These are phyloP conservation scores for Puffinus mauretanicus DNA, from an alignment of 2,113 vertebrate genomes.

Conservation along the genomic window DNA sequence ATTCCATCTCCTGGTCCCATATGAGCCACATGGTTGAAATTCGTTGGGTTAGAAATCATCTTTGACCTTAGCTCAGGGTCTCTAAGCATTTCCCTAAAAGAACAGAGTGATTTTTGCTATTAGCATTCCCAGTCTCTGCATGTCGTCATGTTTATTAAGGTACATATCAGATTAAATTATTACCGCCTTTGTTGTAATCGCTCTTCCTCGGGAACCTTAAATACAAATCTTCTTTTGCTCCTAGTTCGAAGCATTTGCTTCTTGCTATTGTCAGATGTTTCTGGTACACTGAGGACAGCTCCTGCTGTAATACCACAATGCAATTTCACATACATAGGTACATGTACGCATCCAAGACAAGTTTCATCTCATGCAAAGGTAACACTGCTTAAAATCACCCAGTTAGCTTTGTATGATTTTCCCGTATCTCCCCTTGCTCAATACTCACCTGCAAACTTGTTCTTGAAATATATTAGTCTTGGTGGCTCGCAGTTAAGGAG, in stretches of 20 bases:
- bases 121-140: not conserved
- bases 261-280: constrained; percentile 90
- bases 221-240: constrained; percentile 95
- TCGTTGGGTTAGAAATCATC: constrained; percentile 97
- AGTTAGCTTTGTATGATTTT: not conserved
- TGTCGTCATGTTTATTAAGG: not conserved
- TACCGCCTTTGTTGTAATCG: constrained; percentile 89
- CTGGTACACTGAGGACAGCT: constrained; percentile 84
- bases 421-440: not conserved
- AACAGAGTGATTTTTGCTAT: not conserved
- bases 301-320: constrained; percentile 68
- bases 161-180: not conserved
- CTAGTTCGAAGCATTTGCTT: constrained; percentile 95
- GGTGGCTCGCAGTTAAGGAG: constrained; percentile 88
- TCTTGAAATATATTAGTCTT: constrained; percentile 91
- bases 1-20: constrained; percentile 98
- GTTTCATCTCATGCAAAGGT: not conserved
- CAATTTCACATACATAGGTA: not conserved
- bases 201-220: constrained; percentile 94
- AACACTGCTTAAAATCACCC: not conserved
- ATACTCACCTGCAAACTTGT: constrained; percentile 81
- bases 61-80: constrained; percentile 92
- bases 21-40: constrained; percentile 98
- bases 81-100: constrained; percentile 90
- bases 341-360: not conserved